Evolutionary conservation across 2,797 vertebrate species (phyloP), one percentile per base, ranked within the genome.

Genomic region (Meriones psammophilus): DNA sequence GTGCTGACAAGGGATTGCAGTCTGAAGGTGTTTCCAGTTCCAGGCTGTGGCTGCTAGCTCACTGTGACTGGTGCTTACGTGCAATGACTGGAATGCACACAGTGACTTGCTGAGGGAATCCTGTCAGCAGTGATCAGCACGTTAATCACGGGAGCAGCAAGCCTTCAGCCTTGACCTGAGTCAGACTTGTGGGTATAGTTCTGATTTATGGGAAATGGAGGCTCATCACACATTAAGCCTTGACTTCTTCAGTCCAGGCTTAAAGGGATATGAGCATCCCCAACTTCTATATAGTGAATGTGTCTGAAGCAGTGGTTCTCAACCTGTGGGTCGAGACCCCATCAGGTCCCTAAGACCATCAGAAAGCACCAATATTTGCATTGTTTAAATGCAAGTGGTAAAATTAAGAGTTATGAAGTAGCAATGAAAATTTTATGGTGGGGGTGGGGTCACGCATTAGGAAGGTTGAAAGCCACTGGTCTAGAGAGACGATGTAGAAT

Each of bases 1-100:
- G 54, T n/a, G 50, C 54, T 8, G 3, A 39, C 0, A 58, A 0
- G 7, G n/a, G 28, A 22, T 22, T 54, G 28, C 4, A 13, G 81
- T 68, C 18, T 33, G 62, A 14, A 28, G 5, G 5, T 8, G 36
- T 56, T 33, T 24, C 56, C 28, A 26, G 5, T 9, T 50, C 17
- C 3, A 10, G 80, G 5, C 24, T 87, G 64, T 15, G 79, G 66
- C 33, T 5, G 60, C 89, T 18, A 0, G 33, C 30, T 13, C 0
- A 50, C 17, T 42, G 60, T 84, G 2, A 28, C 50, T 24, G 36
- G 42, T 26, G 81, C 39, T 83, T 78, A 20, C 54, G 18, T 78
- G 10, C 3, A n/a, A 2, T 36, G 68, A 13, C 18, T 30, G 30
- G 83, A 17, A 9, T 30, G 60, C 8, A 54, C 28, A 12, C 17